Evolutionary conservation across 2,113 vertebrate species (phyloP).

Genomic region (Cygnus atratus): DNA sequence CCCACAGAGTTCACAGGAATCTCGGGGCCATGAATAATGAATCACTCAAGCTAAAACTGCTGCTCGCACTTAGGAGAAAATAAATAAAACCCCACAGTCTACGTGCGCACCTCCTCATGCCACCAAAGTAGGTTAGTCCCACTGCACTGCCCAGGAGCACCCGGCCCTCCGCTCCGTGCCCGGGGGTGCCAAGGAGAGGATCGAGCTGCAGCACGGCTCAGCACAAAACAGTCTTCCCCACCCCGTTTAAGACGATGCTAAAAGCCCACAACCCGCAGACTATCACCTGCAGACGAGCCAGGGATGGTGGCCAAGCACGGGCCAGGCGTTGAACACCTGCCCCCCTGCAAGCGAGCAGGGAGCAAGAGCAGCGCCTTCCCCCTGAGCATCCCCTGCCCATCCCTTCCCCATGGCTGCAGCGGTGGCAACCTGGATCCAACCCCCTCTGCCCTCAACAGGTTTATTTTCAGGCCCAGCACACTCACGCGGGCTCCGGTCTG

Average conservation of each 20-base stretch:
- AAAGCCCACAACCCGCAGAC: neutral
- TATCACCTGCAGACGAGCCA: accelerated
- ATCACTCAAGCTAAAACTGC: neutral
- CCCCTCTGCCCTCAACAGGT: neutral
- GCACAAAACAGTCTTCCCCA: neutral
- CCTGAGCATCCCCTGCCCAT: neutral
- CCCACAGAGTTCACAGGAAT: neutral
- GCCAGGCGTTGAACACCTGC: neutral
- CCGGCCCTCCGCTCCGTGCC: neutral
- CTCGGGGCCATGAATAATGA: neutral
- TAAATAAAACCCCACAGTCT: neutral
- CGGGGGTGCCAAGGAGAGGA: neutral
- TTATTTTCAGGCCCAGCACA: neutral
- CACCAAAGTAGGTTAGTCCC: neutral
- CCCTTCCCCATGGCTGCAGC: neutral
- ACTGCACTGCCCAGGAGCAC: neutral
- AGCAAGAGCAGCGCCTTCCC: neutral
- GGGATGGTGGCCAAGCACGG: neutral
- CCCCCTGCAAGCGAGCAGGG: neutral
- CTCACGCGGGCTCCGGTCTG: neutral
- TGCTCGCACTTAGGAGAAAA: neutral
- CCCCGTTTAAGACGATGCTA: neutral
- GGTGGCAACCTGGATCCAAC: neutral
- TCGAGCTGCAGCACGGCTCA: neutral
- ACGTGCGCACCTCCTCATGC: neutral